phyloP scores from a whole-genome alignment of 2,888 invertebrate species.

The Saturnia japonica region DNA sequence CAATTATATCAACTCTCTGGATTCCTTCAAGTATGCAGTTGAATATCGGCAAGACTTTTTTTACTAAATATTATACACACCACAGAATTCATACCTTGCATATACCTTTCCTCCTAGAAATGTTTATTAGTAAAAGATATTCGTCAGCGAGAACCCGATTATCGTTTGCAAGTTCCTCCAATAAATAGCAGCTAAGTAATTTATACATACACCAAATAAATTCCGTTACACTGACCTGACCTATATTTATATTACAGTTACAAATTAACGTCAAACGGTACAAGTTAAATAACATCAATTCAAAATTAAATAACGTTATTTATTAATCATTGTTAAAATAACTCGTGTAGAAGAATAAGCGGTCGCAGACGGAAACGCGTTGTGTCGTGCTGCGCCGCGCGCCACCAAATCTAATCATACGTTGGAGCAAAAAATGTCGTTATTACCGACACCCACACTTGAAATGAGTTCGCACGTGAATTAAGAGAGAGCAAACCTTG shows the following conservation, averaged over 20 bases:
- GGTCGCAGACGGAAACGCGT: constrained; percentile 4
- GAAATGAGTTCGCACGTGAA: constrained; percentile 24
- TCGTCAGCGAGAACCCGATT: neutral
- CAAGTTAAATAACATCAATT: constrained; percentile 13
- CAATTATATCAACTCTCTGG: no score
- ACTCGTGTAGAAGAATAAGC: neutral
- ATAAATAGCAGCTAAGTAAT: neutral
- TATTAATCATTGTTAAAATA: constrained; percentile 20
- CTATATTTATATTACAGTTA: constrained; percentile 4
- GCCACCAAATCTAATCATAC: constrained; percentile 42
- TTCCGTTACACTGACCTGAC: constrained; percentile 11
- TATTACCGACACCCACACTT: constrained; percentile 42
- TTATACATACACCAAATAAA: neutral
- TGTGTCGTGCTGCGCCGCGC: constrained; percentile 28
- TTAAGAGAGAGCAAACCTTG: constrained; percentile 16
- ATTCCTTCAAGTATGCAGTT: no score
- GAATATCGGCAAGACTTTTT: no score
- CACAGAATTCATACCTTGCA: no score
- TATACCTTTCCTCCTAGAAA: no score
- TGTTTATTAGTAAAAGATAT: neutral
- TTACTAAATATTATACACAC: no score
- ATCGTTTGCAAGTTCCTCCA: neutral
- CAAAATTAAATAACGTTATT: constrained; percentile 21
- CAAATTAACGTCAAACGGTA: constrained; percentile 13
- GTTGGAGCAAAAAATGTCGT: constrained; percentile 49